Evolutionary conservation across 2,888 invertebrate genomes (phyloP).

Genomic region (Andrena trimmerana): DNA sequence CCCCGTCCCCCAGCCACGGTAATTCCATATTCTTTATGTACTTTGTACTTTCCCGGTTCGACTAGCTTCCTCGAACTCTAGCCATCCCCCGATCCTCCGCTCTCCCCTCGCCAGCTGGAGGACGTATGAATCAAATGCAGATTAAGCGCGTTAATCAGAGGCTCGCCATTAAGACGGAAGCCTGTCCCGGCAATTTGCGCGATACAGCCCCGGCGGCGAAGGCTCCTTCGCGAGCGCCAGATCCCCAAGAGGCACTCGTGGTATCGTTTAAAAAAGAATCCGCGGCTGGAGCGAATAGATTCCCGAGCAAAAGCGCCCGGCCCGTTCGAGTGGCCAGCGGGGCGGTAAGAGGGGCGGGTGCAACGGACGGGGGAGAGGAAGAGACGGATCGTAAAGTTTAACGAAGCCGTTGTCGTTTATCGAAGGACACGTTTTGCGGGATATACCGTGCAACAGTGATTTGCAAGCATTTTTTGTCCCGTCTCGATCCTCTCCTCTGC

Average conservation of each 20-base stretch:
- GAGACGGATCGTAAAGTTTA: slow-evolving; percentile 5
- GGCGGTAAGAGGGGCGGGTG: slow-evolving; percentile 16
- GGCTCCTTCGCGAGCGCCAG: background rate
- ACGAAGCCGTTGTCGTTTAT: slow-evolving; percentile 36
- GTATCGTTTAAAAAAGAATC: slow-evolving; percentile 40
- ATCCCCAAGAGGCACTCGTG: slow-evolving; percentile 26
- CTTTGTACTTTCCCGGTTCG: slow-evolving; percentile 38
- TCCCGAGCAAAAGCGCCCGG: slow-evolving; percentile 18
- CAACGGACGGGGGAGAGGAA: background rate
- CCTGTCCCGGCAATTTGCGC: slow-evolving; percentile 26
- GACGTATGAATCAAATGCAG: slow-evolving; percentile 31
- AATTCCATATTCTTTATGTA: slow-evolving; percentile 49
- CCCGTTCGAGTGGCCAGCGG: slow-evolving; percentile 27
- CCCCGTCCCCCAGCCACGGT: background rate
- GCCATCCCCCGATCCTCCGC: background rate
- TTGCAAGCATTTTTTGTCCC: background rate
- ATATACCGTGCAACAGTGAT: background rate
- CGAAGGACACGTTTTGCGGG: background rate
- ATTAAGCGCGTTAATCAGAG: slow-evolving; percentile 40
- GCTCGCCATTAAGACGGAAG: slow-evolving; percentile 13
- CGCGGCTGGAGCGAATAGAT: slow-evolving; percentile 20
- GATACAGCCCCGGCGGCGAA: background rate
- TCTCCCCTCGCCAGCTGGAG: background rate
- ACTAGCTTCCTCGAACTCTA: background rate
- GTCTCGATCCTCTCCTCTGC: background rate